Conservation (phyloP, 2,797 vertebrate genomes). For the Poecilia gillii region DNA sequence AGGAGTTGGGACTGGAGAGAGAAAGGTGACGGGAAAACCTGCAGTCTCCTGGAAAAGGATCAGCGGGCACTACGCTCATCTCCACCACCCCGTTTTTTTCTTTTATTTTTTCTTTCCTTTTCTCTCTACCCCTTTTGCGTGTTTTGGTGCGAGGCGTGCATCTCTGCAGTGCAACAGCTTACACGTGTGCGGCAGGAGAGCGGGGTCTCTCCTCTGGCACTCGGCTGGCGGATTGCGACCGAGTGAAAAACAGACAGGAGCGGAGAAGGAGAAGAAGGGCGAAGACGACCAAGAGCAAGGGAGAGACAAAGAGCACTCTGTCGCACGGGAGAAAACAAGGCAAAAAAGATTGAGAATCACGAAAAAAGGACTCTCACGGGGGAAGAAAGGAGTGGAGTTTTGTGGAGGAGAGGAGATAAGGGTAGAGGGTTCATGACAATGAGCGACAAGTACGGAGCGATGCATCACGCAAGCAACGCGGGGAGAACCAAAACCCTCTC, state of each 20-base stretch:
- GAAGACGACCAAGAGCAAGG: constrained; percentile 31
- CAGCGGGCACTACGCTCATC: constrained; percentile 46
- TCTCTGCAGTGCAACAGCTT: constrained; percentile 58
- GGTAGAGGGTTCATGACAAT: constrained; percentile 69
- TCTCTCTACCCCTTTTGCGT: constrained; percentile 8
- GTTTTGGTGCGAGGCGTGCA: constrained; percentile 51
- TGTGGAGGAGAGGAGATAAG: constrained; percentile 69
- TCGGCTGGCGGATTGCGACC: constrained; percentile 65
- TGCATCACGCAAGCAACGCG: constrained; percentile 83
- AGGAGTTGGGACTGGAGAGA: constrained; percentile 62
- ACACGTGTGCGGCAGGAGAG: constrained; percentile 62
- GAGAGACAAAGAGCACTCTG: constrained; percentile 54
- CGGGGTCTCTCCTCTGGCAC: constrained; percentile 53
- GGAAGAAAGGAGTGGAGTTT: constrained; percentile 67
- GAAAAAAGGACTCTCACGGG: constrained; percentile 70
- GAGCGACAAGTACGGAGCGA: constrained; percentile 78
- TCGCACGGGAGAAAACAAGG: constrained; percentile 33
- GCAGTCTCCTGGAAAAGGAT: constrained; percentile 50
- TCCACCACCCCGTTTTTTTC: background rate
- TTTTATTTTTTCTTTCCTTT: background rate
- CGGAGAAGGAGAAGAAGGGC: constrained; percentile 44
- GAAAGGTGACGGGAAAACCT: constrained; percentile 62
- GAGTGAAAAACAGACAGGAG: constrained; percentile 56
- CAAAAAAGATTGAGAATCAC: constrained; percentile 69
- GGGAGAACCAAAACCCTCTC: constrained; percentile 83